These are phyloP conservation scores for Epirrhoe alternata DNA, from an alignment of 2,888 invertebrate species.

Conservation along the genomic window DNA sequence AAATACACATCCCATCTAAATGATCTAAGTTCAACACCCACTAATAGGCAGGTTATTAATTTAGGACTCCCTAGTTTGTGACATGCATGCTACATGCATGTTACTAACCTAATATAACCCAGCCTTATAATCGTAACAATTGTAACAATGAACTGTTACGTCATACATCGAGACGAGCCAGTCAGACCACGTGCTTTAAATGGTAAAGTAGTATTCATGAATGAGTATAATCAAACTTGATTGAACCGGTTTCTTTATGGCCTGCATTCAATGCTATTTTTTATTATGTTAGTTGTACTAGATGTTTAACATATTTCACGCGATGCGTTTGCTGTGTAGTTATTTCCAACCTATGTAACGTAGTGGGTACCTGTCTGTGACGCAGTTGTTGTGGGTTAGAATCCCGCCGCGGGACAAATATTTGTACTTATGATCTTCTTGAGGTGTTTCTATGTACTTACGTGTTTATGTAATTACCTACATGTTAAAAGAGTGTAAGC, in stretches of 20 bases:
- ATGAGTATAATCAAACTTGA: slow-evolving; percentile 22
- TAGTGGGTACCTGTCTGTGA: too few species aligned
- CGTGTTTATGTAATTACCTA: too few species aligned
- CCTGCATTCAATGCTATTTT: background rate
- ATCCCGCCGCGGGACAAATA: too few species aligned
- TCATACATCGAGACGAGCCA: slow-evolving; percentile 30
- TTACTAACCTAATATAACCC: background rate
- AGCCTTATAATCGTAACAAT: slow-evolving; percentile 36
- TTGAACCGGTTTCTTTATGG: slow-evolving; percentile 10
- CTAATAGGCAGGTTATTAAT: too few species aligned
- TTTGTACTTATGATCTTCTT: too few species aligned
- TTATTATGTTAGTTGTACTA: background rate
- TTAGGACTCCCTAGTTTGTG: background rate
- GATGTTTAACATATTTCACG: background rate
- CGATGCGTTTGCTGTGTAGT: background rate
- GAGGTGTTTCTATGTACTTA: too few species aligned
- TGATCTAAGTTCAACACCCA: too few species aligned
- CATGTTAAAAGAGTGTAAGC: too few species aligned
- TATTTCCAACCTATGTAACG: too few species aligned
- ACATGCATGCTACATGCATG: background rate
- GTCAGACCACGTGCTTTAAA: slow-evolving; percentile 29
- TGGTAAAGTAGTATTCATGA: slow-evolving; percentile 25
- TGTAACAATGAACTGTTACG: slow-evolving; percentile 42
- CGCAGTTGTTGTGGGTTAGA: too few species aligned
- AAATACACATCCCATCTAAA: too few species aligned